Base-by-base conservation (phyloP, 2,888 invertebrate species). In the Parascotia fuliginaria region DNA sequence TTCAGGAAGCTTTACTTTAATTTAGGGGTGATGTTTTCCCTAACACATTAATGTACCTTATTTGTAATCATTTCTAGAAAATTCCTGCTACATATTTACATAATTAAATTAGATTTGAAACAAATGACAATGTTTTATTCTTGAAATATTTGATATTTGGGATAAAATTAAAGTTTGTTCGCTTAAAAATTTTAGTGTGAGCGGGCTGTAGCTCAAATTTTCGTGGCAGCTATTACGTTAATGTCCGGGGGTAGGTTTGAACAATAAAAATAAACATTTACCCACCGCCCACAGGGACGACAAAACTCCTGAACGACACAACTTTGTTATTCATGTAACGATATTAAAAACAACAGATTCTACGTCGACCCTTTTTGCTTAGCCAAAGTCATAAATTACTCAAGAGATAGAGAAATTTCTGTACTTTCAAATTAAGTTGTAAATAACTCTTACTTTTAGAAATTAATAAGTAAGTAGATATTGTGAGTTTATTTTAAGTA, bases 181-280 rank as follows among this genome's bases (percentile, higher is more conserved):
- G 33, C 9, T 28, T 9, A 37, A 36, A 42, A 48, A 42, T 31
- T 56, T 61, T 73, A 74, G 76, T 81, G 77, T 80, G 55, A 83
- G 49, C 34, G 65, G 64, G 65, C 60, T 62, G 74, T 76, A 73
- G 64, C 80, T 81, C 77, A 81, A 83, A 77, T 76, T 81, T 86
- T 84, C 84, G 72, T 66, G 82, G 77, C 75, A 68, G 77, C 83
- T 77, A 85, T 89, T 87, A 86, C 77, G 72, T 76, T 86, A 87
- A 89, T 83, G 83, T 83, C 70, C 76, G 69, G 74, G 82, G 87
- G 84, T 79, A 77, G 79, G 81, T 84, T 83, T 79, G 70, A 70
- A 79, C 86, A 85, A 84, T 87, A 87, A 88, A 89, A 85, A 87
- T 83, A 86, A 89, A 87, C 81, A 85, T 78, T 82, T 81, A 73